Conservation (phyloP, 1,140 invertebrate genomes). For the Formica selysi region DNA sequence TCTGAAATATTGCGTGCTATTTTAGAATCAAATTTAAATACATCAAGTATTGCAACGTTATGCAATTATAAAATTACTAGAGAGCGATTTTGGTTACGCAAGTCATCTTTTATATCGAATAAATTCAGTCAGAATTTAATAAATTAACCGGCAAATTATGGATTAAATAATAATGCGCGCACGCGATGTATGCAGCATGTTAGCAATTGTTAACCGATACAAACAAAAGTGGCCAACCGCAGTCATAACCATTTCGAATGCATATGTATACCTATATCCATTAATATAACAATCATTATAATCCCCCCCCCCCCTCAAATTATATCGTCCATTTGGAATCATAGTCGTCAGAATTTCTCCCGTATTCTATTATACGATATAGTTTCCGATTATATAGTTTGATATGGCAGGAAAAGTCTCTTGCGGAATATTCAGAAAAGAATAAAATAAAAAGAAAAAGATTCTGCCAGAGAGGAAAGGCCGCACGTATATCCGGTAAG, state of each 20-base stretch:
- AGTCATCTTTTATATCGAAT: not conserved
- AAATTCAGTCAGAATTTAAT: not conserved
- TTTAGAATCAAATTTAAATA: too few species aligned
- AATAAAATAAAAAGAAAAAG: not conserved
- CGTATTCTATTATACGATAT: not conserved
- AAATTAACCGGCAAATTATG: not conserved
- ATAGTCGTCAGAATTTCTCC: not conserved
- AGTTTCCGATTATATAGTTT: not conserved
- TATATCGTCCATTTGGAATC: not conserved
- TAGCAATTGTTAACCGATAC: not conserved
- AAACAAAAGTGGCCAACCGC: constrained; percentile 1
- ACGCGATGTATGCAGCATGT: not conserved
- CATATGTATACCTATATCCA: not conserved
- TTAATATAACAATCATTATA: not conserved
- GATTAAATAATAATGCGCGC: not conserved
- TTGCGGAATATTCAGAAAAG: not conserved
- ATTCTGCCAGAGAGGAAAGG: too few species aligned
- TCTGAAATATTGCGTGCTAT: too few species aligned
- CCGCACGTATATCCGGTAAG: not conserved
- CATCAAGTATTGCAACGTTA: not conserved
- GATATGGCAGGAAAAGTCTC: not conserved
- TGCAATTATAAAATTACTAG: not conserved
- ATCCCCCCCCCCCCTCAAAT: not conserved
- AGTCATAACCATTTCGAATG: not conserved
- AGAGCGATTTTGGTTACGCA: not conserved